Conservation (phyloP, 2,888 invertebrate genomes). For the Protodeltote pygarga region DNA sequence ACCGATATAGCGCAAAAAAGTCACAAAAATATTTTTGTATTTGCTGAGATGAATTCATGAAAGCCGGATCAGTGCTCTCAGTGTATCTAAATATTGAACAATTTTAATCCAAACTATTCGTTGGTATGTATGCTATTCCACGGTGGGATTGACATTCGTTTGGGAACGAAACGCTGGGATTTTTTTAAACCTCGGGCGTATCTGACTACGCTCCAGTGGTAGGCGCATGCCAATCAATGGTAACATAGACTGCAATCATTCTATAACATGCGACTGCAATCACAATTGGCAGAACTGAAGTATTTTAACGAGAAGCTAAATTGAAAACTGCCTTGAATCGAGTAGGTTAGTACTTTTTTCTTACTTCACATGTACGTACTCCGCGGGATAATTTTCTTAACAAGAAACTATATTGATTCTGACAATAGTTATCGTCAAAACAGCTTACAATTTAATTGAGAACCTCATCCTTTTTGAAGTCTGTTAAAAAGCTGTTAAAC, state of each 20-base stretch:
- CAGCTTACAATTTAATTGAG: too few relatives aligned
- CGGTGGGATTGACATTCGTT: constrained; percentile 38
- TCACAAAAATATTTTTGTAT: constrained; percentile 29
- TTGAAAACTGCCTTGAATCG: too few relatives aligned
- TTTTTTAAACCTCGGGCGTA: constrained; percentile 15
- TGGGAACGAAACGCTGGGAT: constrained; percentile 22
- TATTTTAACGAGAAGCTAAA: too few relatives aligned
- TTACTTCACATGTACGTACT: too few relatives aligned
- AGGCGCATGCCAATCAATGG: constrained; percentile 26
- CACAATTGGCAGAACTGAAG: not conserved
- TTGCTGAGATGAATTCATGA: constrained; percentile 24
- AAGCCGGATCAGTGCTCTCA: constrained; percentile 28
- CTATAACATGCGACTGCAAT: constrained; percentile 10
- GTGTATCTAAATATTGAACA: constrained; percentile 19
- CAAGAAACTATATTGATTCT: too few relatives aligned
- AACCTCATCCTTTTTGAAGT: too few relatives aligned
- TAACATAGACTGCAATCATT: not conserved
- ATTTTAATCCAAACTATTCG: constrained; percentile 33
- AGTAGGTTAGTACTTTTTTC: too few relatives aligned
- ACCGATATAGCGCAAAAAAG: constrained; percentile 29
- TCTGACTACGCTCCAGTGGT: constrained; percentile 10
- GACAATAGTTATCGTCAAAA: too few relatives aligned
- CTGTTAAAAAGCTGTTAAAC: too few relatives aligned
- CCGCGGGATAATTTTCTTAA: too few relatives aligned
- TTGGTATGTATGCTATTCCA: constrained; percentile 24